Conservation (phyloP, 1,140 invertebrate species). For the Cyclina sinensis region DNA sequence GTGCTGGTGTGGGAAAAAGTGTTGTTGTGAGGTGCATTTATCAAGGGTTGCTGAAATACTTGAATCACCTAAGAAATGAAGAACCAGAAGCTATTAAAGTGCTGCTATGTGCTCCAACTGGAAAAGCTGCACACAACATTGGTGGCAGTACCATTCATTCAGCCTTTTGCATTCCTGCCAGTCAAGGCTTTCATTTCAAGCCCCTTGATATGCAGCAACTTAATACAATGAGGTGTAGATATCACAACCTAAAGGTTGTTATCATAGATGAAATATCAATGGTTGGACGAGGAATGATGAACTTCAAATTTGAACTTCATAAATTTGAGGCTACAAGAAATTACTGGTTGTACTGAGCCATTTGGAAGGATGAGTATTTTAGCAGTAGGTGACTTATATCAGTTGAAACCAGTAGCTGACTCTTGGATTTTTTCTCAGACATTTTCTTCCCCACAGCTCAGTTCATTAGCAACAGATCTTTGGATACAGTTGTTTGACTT, state of each 20-base stretch:
- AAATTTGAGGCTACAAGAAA: constrained; percentile 70
- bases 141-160: constrained; percentile 62
- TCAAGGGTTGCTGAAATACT: constrained; percentile 45
- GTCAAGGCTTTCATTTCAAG: constrained; percentile 67
- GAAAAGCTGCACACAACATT: constrained; percentile 71
- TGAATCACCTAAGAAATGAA: background rate
- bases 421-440: constrained; percentile 48
- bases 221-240: constrained; percentile 59
- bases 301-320: too few species aligned
- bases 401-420: constrained; percentile 41
- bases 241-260: constrained; percentile 63
- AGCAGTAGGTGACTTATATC: constrained; percentile 51
- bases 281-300: constrained; percentile 73
- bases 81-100: constrained; percentile 22
- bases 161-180: constrained; percentile 63
- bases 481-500: constrained; percentile 46
- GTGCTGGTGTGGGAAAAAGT: constrained; percentile 34
- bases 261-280: constrained; percentile 75
- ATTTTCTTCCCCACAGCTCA: background rate
- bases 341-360: constrained; percentile 52
- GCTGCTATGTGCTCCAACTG: constrained; percentile 68
- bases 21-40: background rate
- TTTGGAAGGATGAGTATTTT: constrained; percentile 69
- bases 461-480: background rate
- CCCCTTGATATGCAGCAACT: constrained; percentile 57